Evolutionary conservation across 2,888 invertebrate genomes (phyloP).

Genomic region (Parnassius mnemosyne): DNA sequence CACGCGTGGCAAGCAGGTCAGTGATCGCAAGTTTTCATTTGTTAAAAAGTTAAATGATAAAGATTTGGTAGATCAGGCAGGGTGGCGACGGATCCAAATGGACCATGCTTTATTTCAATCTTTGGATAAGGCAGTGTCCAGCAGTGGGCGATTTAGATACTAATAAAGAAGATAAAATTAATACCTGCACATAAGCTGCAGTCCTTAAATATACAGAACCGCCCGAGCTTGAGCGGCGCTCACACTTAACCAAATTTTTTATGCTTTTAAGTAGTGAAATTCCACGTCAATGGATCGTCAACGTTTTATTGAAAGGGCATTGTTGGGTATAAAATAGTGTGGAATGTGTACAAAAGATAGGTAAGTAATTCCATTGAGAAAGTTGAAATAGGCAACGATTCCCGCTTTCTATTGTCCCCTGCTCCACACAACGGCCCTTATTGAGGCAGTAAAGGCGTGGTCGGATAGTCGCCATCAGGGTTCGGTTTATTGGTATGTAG

Average conservation of each 20-base stretch:
- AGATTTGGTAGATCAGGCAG: too few species aligned
- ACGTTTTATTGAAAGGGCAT: conserved; percentile 24
- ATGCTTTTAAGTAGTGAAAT: conserved; percentile 8
- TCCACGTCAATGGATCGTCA: conserved; percentile 12
- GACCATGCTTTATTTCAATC: too few species aligned
- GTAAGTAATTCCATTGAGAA: conserved; percentile 26
- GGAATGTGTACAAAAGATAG: conserved; percentile 20
- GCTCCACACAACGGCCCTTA: conserved; percentile 37
- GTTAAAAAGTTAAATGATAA: too few species aligned
- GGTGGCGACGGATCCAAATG: too few species aligned
- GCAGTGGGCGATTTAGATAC: too few species aligned
- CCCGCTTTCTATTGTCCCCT: conserved; percentile 25
- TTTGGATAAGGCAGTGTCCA: too few species aligned
- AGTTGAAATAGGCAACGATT: conserved; percentile 24
- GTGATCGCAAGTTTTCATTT: too few species aligned
- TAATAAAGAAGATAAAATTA: too few species aligned
- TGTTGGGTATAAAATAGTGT: conserved; percentile 21
- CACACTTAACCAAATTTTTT: not conserved
- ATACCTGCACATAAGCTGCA: too few species aligned
- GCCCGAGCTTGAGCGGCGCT: too few species aligned
- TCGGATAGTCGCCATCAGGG: conserved; percentile 40
- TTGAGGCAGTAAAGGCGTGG: conserved; percentile 42
- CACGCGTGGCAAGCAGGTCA: too few species aligned
- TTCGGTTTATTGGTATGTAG: conserved; percentile 34
- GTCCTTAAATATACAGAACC: too few species aligned